These are phyloP conservation scores for Calephelis nemesis DNA, from an alignment of 1,140 invertebrate species.

Conservation along the genomic window DNA sequence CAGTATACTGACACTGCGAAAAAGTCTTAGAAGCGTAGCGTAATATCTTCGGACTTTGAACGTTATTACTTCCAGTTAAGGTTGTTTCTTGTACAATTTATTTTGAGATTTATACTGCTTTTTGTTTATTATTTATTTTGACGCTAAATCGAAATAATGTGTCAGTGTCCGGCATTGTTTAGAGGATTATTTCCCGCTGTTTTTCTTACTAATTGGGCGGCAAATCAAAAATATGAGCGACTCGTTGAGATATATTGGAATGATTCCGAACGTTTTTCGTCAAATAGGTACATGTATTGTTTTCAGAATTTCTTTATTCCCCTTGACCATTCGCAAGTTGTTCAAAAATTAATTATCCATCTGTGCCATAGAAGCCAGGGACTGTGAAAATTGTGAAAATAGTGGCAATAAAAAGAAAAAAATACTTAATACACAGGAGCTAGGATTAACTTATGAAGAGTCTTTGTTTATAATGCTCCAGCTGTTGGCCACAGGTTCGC, in stretches of 20 bases:
- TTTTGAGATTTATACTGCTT: background rate
- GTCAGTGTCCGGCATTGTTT: constrained; percentile 54
- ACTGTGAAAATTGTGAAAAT: too few relatives aligned
- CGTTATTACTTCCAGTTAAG: background rate
- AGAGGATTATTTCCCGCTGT: constrained; percentile 55
- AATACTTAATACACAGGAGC: too few relatives aligned
- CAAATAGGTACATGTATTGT: background rate
- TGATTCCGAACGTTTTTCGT: background rate
- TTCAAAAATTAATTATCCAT: too few relatives aligned
- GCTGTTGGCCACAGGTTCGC: too few relatives aligned
- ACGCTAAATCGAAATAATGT: constrained; percentile 53
- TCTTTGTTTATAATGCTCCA: too few relatives aligned
- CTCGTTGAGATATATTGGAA: constrained; percentile 28
- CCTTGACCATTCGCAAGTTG: too few relatives aligned
- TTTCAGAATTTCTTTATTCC: background rate
- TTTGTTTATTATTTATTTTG: constrained; percentile 34
- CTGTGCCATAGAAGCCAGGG: too few relatives aligned
- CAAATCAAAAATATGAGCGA: constrained; percentile 49
- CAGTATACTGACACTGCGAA: constrained; percentile 16
- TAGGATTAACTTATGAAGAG: too few relatives aligned
- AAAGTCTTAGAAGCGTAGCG: background rate
- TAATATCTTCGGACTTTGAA: background rate
- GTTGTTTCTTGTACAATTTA: background rate
- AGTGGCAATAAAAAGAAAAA: too few relatives aligned
- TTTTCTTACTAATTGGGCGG: constrained; percentile 67